A percentile compares a stretch with the other conserved stretches of the same genome.
Conservation (phyloP, 2,888 invertebrate genomes). For the Agrotis segetum region DNA sequence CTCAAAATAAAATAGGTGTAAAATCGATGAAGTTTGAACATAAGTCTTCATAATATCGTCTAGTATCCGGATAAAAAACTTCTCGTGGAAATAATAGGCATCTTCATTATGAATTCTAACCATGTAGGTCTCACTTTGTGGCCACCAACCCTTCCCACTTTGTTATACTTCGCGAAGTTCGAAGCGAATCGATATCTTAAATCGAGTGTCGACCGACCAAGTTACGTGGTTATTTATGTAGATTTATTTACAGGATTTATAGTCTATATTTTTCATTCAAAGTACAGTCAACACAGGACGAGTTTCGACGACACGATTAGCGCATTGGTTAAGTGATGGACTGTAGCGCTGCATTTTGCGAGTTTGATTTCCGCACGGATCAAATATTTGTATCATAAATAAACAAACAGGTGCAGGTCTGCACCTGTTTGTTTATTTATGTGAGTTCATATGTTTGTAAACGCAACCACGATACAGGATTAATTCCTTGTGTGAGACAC, state of each 20-base stretch:
- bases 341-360: no score
- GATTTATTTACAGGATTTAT: neutral
- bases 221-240: neutral
- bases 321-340: no score
- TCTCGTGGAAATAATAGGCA: neutral
- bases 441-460: no score
- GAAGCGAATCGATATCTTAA: slow-evolving; percentile 18
- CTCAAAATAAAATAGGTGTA: no score
- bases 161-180: slow-evolving; percentile 5
- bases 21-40: neutral
- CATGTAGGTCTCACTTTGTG: slow-evolving; percentile 3
- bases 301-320: no score
- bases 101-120: neutral
- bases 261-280: neutral
- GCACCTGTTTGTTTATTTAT: no score
- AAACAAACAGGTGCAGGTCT: no score
- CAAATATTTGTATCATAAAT: no score
- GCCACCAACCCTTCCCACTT: neutral
- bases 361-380: no score
- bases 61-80: no score
- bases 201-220: neutral
- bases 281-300: neutral
- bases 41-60: neutral
- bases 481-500: no score
- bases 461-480: no score